Base-by-base conservation (phyloP, 30 jellyfish, hydroid and myxozoan species). In the Turritopsis rubra region DNA sequence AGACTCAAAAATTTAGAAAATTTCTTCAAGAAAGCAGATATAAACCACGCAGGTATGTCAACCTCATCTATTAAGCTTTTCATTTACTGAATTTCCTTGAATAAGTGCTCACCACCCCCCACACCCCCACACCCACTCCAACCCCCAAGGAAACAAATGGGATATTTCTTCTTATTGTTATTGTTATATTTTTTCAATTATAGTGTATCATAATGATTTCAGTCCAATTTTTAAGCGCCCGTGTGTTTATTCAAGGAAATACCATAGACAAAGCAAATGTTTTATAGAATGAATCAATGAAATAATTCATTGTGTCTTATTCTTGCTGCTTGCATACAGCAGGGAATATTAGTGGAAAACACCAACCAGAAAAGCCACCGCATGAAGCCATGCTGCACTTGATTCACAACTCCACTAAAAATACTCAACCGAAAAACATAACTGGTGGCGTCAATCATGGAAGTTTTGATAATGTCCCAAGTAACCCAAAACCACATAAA, bases 21-120 rank as follows among this genome's bases (percentile, higher is more conserved):
- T 52, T 80, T 80, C 19, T 80, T 80, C 81, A 80, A 80, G 83
- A 80, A 80, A 52, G 66, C 87, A 25, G 87, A 80, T 31, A 80
- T 80, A 29, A 80, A 53, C 26, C 81, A 80, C 20, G 81, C 53
- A 80, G 18, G 81, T 80, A 80, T 30, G 87, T 27, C 28, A 52
- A 19, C n/a, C n/a, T n/a, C n/a, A n/a, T n/a, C n/a, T n/a, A n/a
- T n/a, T n/a, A n/a, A n/a, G n/a, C n/a, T n/a, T n/a, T n/a, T n/a
- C n/a, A n/a, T n/a, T n/a, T n/a, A n/a, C n/a, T 29, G 24, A n/a
- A 79, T 1, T 79, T 52, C 23, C 7, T 79, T 52, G 18, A 28
- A 31, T 28, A 4, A 21, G 7, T 8, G 4, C 29, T 28, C 18
- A 18, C 72, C n/a, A 17, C 28, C 19, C 19, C 5, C 5, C 3